A percentile compares a stretch with the other conserved stretches of the same genome.
Evolutionary conservation across 2,113 vertebrate genomes (phyloP).

Genomic region (Planiliza haematocheilus): DNA sequence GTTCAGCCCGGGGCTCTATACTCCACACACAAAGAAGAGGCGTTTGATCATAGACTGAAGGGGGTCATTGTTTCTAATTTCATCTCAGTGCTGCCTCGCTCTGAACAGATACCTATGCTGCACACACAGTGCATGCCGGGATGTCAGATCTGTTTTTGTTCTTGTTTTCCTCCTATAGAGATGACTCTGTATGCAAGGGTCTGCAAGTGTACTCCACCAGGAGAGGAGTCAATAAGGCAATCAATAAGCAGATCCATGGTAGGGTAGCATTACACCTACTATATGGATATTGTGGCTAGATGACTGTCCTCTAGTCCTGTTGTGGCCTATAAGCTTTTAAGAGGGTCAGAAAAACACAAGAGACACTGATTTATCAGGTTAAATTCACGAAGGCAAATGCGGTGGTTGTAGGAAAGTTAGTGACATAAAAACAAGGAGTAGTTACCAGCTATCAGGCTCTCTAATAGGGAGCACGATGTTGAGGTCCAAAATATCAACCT

Average conservation of each 20-base stretch:
- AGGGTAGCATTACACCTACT: constrained; percentile 14
- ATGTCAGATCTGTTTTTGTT: constrained; percentile 29
- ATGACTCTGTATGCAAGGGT: constrained; percentile 1
- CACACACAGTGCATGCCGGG: constrained; percentile 46
- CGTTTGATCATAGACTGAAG: constrained; percentile 64
- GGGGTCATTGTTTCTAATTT: constrained; percentile 72
- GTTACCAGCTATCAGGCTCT: constrained; percentile 91
- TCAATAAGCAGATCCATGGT: constrained; percentile 28
- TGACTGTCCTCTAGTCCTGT: background rate
- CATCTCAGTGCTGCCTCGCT: constrained; percentile 46
- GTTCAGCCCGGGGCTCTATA: constrained; percentile 53
- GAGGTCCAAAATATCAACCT: constrained; percentile 92
- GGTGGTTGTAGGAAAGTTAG: background rate
- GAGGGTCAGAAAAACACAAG: constrained; percentile 5
- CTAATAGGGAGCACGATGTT: constrained; percentile 76
- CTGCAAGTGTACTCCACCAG: constrained; percentile 15
- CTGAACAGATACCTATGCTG: constrained; percentile 34
- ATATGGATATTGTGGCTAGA: constrained; percentile 16
- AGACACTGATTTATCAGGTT: background rate
- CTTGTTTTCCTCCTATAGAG: constrained; percentile 4
- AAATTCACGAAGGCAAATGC: constrained; percentile 3
- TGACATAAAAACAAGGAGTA: constrained; percentile 19
- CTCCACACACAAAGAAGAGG: constrained; percentile 55
- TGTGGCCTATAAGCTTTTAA: constrained; percentile 28
- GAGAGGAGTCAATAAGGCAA: constrained; percentile 32